phyloP scores from a whole-genome alignment of 2,797 vertebrate species.

The Phrynocephalus vlangalii region DNA sequence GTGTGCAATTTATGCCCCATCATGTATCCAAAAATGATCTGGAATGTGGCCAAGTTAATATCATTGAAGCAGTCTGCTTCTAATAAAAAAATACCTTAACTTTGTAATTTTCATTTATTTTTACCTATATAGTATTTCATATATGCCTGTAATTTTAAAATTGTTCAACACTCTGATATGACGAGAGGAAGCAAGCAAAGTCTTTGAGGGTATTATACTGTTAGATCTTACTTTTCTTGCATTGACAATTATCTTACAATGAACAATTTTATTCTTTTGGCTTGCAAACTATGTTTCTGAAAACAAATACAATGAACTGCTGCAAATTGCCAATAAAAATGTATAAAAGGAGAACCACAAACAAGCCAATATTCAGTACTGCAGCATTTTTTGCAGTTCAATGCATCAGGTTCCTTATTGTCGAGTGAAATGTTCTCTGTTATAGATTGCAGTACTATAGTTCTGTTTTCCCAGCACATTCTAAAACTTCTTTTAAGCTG shows the following conservation, averaged over 20 bases:
- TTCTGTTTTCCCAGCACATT: constrained; percentile 50
- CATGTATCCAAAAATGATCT: too few relatives aligned
- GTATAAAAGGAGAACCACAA: constrained; percentile 54
- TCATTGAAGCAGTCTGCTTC: too few relatives aligned
- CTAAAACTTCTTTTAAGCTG: constrained; percentile 69
- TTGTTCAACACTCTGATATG: too few relatives aligned
- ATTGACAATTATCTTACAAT: constrained; percentile 60
- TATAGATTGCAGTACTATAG: constrained; percentile 70
- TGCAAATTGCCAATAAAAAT: constrained; percentile 71
- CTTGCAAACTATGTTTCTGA: constrained; percentile 68
- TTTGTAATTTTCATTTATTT: too few relatives aligned
- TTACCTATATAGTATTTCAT: too few relatives aligned
- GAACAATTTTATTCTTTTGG: constrained; percentile 65
- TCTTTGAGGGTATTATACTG: constrained; percentile 40
- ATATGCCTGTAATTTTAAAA: too few relatives aligned
- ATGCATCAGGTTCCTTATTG: constrained; percentile 70
- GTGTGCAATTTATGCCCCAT: too few relatives aligned
- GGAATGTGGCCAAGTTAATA: too few relatives aligned
- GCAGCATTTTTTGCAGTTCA: constrained; percentile 73
- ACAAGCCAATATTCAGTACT: constrained; percentile 69
- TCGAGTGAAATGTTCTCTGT: constrained; percentile 65
- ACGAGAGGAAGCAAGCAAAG: background rate
- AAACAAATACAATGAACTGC: constrained; percentile 71
- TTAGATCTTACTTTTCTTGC: constrained; percentile 34
- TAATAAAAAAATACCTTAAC: too few relatives aligned